phyloP scores from a whole-genome alignment of 2,888 invertebrate genomes.

The Glaucopsyche alexis region DNA sequence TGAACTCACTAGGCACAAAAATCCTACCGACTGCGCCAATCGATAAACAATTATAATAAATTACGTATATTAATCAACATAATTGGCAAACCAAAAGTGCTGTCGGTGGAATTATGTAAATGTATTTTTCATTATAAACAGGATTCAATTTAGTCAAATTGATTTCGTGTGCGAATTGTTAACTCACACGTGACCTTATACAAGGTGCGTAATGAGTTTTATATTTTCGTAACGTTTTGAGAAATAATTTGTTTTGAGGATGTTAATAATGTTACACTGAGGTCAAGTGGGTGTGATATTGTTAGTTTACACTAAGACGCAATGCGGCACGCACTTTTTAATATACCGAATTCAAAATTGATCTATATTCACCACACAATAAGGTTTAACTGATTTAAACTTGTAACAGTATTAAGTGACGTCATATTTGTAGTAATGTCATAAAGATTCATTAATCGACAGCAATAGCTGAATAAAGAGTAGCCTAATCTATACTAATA shows the following conservation, averaged over 20 bases:
- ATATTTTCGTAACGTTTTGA: background rate
- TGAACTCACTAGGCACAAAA: background rate
- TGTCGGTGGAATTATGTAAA: conserved; percentile 14
- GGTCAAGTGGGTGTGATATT: too few species aligned
- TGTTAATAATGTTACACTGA: background rate
- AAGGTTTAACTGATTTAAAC: too few species aligned
- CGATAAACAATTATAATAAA: conserved; percentile 11
- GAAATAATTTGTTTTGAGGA: background rate
- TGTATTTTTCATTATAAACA: conserved; percentile 25
- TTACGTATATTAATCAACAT: conserved; percentile 12
- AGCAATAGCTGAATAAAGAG: too few species aligned
- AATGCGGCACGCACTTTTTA: too few species aligned
- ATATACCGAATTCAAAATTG: too few species aligned
- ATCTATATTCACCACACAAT: too few species aligned
- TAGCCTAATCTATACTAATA: too few species aligned
- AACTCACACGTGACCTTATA: conserved; percentile 21
- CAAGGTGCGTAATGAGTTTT: conserved; percentile 1
- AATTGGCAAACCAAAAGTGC: conserved; percentile 17
- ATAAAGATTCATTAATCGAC: too few species aligned
- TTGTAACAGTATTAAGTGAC: too few species aligned
- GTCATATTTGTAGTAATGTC: too few species aligned
- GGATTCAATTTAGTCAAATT: conserved; percentile 24
- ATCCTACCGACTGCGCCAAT: background rate
- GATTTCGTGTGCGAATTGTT: conserved; percentile 2
- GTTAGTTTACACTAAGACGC: too few species aligned